Percentiles rank a stretch among this genome's conserved stretches.
Conservation (phyloP, 2,113 vertebrate species). For the Erythrocercus mccallii region DNA sequence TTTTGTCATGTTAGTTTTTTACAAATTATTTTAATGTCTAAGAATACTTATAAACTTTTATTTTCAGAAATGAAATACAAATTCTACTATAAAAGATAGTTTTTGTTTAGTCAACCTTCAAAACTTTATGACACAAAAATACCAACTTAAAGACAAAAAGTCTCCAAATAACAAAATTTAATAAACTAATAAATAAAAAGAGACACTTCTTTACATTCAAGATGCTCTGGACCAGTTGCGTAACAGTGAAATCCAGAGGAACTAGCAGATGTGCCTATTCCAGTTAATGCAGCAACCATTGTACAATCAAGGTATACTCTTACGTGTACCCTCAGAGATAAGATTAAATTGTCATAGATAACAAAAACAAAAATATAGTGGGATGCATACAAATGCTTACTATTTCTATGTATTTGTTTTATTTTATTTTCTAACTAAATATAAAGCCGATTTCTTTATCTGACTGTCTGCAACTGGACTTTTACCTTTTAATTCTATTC, state of each 20-base stretch:
- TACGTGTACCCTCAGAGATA: background rate
- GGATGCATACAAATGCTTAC: accelerated
- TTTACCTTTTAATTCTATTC: background rate
- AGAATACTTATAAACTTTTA: accelerated
- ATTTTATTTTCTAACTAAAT: background rate
- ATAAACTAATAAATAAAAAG: background rate
- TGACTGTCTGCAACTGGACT: background rate
- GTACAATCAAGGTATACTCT: background rate
- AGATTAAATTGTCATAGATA: background rate
- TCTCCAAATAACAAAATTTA: background rate
- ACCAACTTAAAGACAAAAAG: background rate
- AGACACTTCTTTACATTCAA: accelerated
- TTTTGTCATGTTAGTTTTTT: no score
- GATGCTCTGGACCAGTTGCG: background rate
- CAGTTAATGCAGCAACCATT: background rate
- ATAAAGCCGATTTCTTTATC: background rate
- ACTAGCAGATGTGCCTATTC: background rate
- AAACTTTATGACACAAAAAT: background rate
- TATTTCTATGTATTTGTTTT: background rate
- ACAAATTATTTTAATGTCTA: background rate
- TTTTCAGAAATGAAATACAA: background rate
- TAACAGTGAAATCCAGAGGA: background rate
- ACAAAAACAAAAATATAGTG: background rate
- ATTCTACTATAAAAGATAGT: background rate
- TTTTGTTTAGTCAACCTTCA: background rate